phyloP scores from a whole-genome alignment of 1,140 invertebrate genomes.

The Drosophila tani region DNA sequence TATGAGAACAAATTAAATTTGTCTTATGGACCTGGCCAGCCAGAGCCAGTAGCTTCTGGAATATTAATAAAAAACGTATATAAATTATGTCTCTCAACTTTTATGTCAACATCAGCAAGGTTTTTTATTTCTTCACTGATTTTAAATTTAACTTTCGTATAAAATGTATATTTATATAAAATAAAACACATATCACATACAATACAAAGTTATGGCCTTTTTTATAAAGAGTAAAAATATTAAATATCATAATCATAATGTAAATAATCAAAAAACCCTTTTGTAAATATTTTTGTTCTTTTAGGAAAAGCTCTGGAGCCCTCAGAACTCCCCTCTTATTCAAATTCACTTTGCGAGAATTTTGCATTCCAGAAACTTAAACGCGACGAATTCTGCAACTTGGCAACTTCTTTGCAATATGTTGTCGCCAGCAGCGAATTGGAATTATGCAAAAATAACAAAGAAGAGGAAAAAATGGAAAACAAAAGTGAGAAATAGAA shows the following conservation, averaged over 20 bases:
- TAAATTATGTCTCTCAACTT: slow-evolving; percentile 22
- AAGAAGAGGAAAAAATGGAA: slow-evolving; percentile 48
- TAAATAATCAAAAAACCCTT: background rate
- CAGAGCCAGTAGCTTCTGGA: slow-evolving; percentile 14
- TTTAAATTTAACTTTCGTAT: background rate
- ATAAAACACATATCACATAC: background rate
- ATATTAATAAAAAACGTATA: slow-evolving; percentile 11
- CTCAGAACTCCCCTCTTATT: background rate
- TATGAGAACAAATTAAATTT: slow-evolving; percentile 78
- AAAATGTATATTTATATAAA: background rate
- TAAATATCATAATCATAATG: background rate
- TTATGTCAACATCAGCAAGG: slow-evolving; percentile 13
- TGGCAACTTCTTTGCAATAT: slow-evolving; percentile 65
- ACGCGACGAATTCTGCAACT: slow-evolving; percentile 35
- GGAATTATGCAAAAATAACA: slow-evolving; percentile 79
- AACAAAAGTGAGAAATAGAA: slow-evolving; percentile 77
- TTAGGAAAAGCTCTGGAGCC: background rate
- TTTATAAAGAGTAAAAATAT: background rate
- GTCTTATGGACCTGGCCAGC: slow-evolving; percentile 58
- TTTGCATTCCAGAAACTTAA: slow-evolving; percentile 29
- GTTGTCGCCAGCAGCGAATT: slow-evolving; percentile 67
- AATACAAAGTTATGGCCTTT: background rate
- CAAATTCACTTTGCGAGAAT: slow-evolving; percentile 6
- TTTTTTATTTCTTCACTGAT: background rate
- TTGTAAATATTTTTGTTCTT: background rate